Base-by-base conservation (phyloP, 2,797 vertebrate species). In the Macroramphosus scolopax region DNA sequence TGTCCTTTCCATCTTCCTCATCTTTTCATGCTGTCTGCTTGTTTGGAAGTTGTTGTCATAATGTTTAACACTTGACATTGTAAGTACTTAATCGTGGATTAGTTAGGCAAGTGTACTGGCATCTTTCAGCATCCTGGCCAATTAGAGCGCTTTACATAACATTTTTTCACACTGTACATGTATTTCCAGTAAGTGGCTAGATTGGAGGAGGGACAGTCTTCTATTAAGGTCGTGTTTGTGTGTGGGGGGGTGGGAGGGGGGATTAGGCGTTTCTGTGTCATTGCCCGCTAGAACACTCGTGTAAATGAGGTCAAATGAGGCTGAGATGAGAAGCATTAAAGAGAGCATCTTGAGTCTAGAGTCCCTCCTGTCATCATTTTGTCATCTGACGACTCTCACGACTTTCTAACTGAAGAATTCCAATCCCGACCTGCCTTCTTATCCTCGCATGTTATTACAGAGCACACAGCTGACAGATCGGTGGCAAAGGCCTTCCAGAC, bases 401-500 rank as follows among this genome's bases (percentile, higher is more conserved):
- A 65, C 43, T 39, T 11, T 17, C 45, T 63, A 30, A 38, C 32
- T 12, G 12, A 31, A 42, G 46, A 60, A 54, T 22, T 22, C 20
- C 20, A 44, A 53, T 66, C 30, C 25, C 33, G 59, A 10, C 43
- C 26, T 39, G 38, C 59, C 38, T 17, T 25, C 38, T 52, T 46
- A 44, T 68, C 54, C 32, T 35, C 53, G 37, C 68, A 17, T 78
- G 77, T 75, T 52, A 70, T 82, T 63, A 75, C 47, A 28, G 49
- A 71, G 50, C 56, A 71, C 68, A 5, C 74, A 46, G 68, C 72
- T 77, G 79, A 84, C 68, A 56, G 64, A 39, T 26, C 65, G 39
- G 20, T 38, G 33, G 46, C 31, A 17, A 31, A 24, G 33, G 20
- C 58, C 61, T n/a, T 54, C 51, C 50, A 66, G 25, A 59, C 72